phyloP scores from a whole-genome alignment of 2,797 vertebrate genomes.

The Cirrhinus molitorella region DNA sequence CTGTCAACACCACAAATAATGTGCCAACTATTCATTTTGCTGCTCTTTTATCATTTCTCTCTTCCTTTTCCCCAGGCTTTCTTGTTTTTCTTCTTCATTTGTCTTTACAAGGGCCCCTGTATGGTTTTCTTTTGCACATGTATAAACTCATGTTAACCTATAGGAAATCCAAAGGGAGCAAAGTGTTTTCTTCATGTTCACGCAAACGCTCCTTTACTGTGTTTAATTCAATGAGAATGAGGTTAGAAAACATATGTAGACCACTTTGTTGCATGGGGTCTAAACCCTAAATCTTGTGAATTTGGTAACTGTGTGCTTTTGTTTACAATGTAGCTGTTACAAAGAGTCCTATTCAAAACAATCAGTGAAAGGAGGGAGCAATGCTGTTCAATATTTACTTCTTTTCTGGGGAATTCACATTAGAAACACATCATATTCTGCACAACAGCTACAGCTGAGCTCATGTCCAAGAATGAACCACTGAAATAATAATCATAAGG shows the following conservation, averaged over 20 bases:
- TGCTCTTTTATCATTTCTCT: conserved; percentile 48
- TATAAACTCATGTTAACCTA: conserved; percentile 40
- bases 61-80: not conserved
- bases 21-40: conserved; percentile 41
- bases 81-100: not conserved
- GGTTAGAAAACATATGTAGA: conserved; percentile 22
- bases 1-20: conserved; percentile 4
- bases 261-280: conserved; percentile 1
- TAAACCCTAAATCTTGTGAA: conserved; percentile 22
- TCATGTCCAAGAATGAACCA: conserved; percentile 30
- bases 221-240: conserved; percentile 39
- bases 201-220: not conserved
- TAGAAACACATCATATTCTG: conserved; percentile 22
- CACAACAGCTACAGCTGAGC: not conserved
- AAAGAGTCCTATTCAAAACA: conserved; percentile 23
- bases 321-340: conserved; percentile 38
- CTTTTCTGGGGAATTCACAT: conserved; percentile 26
- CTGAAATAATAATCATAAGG: conserved; percentile 17
- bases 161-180: conserved; percentile 23
- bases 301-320: conserved; percentile 29
- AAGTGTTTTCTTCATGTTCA: conserved; percentile 7
- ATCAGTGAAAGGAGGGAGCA: conserved; percentile 49
- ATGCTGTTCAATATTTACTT: conserved; percentile 35
- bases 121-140: conserved; percentile 38
- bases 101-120: conserved; percentile 32